Evolutionary conservation across 2,888 invertebrate genomes (phyloP).

Genomic region (Acleris sparsana): DNA sequence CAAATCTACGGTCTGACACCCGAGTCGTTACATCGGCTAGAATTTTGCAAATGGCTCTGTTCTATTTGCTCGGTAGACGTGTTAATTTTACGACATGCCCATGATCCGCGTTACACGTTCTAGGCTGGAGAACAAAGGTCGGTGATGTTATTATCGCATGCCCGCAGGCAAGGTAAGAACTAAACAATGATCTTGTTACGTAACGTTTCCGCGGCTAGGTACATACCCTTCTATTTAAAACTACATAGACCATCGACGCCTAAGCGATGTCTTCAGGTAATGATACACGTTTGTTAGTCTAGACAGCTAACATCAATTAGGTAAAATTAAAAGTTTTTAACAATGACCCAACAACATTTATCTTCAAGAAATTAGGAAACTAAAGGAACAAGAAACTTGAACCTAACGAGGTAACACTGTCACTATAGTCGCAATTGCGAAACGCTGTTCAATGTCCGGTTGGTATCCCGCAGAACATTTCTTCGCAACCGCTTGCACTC

Average conservation of each 20-base stretch:
- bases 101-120: conserved; percentile 35
- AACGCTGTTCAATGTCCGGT: conserved; percentile 45
- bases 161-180: conserved; percentile 42
- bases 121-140: conserved; percentile 38
- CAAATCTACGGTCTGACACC: conserved; percentile 44
- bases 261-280: background rate
- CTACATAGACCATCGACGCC: background rate
- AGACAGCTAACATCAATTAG: background rate
- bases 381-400: conserved; percentile 19
- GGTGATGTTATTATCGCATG: conserved; percentile 38
- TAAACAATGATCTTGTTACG: conserved; percentile 48
- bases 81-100: conserved; percentile 36
- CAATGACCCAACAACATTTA: conserved; percentile 19
- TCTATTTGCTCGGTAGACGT: conserved; percentile 10
- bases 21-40: background rate
- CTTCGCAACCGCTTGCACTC: conserved; percentile 33
- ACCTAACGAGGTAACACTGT: conserved; percentile 42
- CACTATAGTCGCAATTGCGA: conserved; percentile 49
- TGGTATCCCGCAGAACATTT: conserved; percentile 36
- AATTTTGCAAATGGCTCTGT: background rate
- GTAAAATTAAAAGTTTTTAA: conserved; percentile 7
- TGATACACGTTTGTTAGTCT: background rate
- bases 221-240: conserved; percentile 25
- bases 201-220: conserved; percentile 41
- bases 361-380: conserved; percentile 19